Evolutionary conservation across 2,888 invertebrate genomes (phyloP).

Genomic region (Agonopterix subpropinquella): DNA sequence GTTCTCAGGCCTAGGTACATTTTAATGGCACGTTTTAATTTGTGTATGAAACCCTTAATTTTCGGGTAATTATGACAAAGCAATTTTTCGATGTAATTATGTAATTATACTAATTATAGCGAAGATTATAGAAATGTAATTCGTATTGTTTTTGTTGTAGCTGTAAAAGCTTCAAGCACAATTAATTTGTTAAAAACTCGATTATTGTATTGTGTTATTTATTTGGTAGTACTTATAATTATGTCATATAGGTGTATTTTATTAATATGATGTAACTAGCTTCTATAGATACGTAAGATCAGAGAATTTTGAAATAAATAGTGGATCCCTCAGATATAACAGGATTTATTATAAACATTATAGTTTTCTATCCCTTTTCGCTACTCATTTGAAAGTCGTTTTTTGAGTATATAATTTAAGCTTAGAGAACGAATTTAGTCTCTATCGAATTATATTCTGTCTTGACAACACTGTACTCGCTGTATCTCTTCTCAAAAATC

Average conservation of each 20-base stretch:
- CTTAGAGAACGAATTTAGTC: slow-evolving; percentile 10
- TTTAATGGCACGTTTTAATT: too few relatives aligned
- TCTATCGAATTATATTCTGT: slow-evolving; percentile 26
- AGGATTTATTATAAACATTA: too few relatives aligned
- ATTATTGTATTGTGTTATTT: background rate
- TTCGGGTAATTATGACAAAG: too few relatives aligned
- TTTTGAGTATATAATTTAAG: background rate
- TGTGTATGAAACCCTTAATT: too few relatives aligned
- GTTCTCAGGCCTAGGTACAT: too few relatives aligned
- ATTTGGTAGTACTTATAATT: background rate
- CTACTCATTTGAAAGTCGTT: too few relatives aligned
- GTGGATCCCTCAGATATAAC: background rate
- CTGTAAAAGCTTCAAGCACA: background rate
- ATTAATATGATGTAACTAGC: background rate
- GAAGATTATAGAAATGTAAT: too few relatives aligned
- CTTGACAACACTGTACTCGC: slow-evolving; percentile 52
- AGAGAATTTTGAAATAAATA: background rate
- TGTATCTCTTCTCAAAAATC: slow-evolving; percentile 25
- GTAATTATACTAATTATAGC: too few relatives aligned
- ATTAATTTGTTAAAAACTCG: background rate
- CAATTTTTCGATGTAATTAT: too few relatives aligned
- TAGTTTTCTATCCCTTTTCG: too few relatives aligned
- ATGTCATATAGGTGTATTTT: background rate
- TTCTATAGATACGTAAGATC: background rate
- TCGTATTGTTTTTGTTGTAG: too few relatives aligned